A percentile compares a stretch with the other conserved stretches of the same genome.
phyloP scores from a whole-genome alignment of 2,888 invertebrate genomes.

The Netelia inedita region DNA sequence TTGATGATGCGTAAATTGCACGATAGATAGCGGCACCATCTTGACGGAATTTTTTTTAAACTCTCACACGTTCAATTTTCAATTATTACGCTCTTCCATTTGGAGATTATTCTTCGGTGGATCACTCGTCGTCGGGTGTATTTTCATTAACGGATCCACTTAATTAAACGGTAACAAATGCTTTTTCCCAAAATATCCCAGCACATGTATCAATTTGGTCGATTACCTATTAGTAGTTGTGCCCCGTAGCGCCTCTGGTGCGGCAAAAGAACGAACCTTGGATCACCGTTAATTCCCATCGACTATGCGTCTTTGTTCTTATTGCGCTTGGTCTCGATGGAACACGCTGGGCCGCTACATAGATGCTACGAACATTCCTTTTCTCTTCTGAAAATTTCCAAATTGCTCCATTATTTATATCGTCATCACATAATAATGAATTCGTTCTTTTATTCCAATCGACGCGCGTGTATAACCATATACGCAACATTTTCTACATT shows the following conservation, averaged over 20 bases:
- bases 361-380: not conserved
- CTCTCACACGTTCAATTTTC: not conserved
- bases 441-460: not conserved
- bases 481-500: not conserved
- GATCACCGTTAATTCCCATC: not conserved
- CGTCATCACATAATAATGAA: not conserved
- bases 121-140: no score
- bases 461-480: not conserved
- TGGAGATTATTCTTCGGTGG: no score
- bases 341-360: not conserved
- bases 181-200: no score
- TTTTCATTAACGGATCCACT: not conserved
- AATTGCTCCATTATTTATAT: not conserved
- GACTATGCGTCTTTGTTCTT: not conserved
- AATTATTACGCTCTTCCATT: not conserved
- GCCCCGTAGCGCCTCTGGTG: not conserved
- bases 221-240: not conserved
- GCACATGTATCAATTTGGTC: not conserved
- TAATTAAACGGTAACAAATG: not conserved
- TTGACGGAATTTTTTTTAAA: not conserved
- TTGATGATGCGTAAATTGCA: not conserved
- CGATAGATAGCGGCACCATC: constrained; percentile 3
- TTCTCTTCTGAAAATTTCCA: not conserved
- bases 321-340: not conserved
- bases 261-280: not conserved